Evolutionary conservation across 2,888 invertebrate genomes (phyloP).

Genomic region (Rhagium mordax): DNA sequence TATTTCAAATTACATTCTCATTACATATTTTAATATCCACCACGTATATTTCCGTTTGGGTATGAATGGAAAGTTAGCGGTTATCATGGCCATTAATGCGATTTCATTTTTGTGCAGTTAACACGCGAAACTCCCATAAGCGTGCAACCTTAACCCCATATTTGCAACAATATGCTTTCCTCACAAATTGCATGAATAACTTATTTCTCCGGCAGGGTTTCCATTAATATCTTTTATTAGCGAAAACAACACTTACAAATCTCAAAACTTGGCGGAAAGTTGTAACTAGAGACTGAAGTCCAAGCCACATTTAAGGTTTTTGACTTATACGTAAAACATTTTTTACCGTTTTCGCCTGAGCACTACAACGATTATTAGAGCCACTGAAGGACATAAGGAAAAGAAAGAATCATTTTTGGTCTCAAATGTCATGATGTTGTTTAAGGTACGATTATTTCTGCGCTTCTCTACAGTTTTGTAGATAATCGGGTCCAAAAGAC

Average conservation of each 20-base stretch:
- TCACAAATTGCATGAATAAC: slow-evolving; percentile 15
- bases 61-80: slow-evolving; percentile 28
- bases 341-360: too few species aligned
- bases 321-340: too few species aligned
- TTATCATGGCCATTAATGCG: slow-evolving; percentile 38
- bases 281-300: too few species aligned
- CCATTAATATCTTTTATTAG: slow-evolving; percentile 5
- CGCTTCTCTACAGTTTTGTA: too few species aligned
- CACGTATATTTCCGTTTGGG: neutral
- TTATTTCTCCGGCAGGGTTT: slow-evolving; percentile 7
- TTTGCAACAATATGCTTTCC: slow-evolving; percentile 6
- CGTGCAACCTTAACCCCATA: slow-evolving; percentile 39
- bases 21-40: neutral
- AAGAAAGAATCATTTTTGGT: too few species aligned
- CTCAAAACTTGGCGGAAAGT: too few species aligned
- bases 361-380: too few species aligned
- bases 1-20: neutral
- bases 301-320: too few species aligned
- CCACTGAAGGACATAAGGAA: too few species aligned
- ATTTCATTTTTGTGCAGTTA: slow-evolving; percentile 39
- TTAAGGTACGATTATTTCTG: too few species aligned
- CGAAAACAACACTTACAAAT: neutral
- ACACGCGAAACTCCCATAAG: slow-evolving; percentile 45
- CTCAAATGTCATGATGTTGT: too few species aligned
- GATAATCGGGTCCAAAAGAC: too few species aligned